Evolutionary conservation across 2,888 invertebrate species (phyloP).

Genomic region (Pristionchus japonicus): DNA sequence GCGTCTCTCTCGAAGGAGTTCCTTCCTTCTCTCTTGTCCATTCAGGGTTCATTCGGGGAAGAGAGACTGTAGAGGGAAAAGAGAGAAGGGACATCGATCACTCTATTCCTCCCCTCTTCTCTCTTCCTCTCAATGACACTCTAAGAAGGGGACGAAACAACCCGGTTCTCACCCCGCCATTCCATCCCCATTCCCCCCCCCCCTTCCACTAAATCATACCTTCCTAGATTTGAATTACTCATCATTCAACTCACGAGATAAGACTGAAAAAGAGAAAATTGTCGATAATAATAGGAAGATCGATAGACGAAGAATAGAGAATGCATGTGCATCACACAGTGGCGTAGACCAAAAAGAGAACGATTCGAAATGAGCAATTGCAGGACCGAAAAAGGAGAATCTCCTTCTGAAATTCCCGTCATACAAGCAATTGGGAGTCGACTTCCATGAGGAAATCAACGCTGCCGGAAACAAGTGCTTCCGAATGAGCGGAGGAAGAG

Average conservation of each 20-base stretch:
- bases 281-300: neutral
- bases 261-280: neutral
- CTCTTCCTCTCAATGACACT: conserved; percentile 3
- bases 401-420: conserved; percentile 73
- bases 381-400: conserved; percentile 67
- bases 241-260: neutral
- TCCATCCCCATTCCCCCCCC: no score
- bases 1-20: neutral
- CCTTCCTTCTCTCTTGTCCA: neutral
- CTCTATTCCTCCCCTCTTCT: neutral
- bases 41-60: neutral
- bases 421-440: conserved; percentile 68
- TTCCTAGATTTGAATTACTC: neutral
- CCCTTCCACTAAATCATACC: neutral
- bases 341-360: neutral
- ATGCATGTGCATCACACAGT: neutral
- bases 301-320: neutral
- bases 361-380: neutral
- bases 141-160: conserved; percentile 20
- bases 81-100: conserved; percentile 21
- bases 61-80: neutral
- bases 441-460: conserved; percentile 62
- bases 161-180: conserved; percentile 32
- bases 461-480: conserved; percentile 70
- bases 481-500: conserved; percentile 73